Percentiles rank a stretch among this genome's conserved stretches.
Conservation (phyloP, 2,797 vertebrate species). For the Halcyon badia region DNA sequence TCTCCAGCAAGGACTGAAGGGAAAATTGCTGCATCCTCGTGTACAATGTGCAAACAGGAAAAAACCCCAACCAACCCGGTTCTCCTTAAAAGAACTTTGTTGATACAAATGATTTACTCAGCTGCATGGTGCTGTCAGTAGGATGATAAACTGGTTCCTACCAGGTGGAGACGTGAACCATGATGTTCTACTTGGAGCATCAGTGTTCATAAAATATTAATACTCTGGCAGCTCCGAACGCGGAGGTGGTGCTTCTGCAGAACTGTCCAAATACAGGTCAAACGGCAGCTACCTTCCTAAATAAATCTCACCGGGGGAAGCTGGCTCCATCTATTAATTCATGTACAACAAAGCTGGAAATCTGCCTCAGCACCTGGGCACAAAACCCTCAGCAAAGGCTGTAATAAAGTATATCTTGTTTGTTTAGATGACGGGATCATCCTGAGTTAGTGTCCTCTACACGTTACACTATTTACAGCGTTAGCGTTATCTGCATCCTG, state of each 20-base stretch:
- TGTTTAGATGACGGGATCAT: not conserved
- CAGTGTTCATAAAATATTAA: not conserved
- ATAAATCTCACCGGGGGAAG: not conserved
- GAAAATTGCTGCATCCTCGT: not conserved
- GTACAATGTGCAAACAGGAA: too few species aligned
- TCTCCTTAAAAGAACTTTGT: not conserved
- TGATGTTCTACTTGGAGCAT: not conserved
- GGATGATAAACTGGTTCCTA: not conserved
- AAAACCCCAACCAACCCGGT: not conserved
- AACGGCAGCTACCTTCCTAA: not conserved
- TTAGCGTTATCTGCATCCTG: not conserved
- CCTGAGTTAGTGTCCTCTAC: constrained; percentile 5
- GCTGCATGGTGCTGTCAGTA: not conserved
- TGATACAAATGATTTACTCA: not conserved
- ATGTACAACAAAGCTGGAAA: not conserved
- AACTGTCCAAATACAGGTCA: not conserved
- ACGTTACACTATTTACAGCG: constrained; percentile 28
- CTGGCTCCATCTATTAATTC: not conserved
- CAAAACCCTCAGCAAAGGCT: not conserved
- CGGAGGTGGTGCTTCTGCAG: not conserved
- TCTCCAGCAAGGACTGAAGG: not conserved
- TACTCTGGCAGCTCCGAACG: not conserved
- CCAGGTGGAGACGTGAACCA: not conserved
- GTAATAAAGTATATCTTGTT: constrained; percentile 35
- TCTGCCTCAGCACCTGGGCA: not conserved